phyloP scores from a whole-genome alignment of 2,797 vertebrate genomes.

The Fratercula arctica region DNA sequence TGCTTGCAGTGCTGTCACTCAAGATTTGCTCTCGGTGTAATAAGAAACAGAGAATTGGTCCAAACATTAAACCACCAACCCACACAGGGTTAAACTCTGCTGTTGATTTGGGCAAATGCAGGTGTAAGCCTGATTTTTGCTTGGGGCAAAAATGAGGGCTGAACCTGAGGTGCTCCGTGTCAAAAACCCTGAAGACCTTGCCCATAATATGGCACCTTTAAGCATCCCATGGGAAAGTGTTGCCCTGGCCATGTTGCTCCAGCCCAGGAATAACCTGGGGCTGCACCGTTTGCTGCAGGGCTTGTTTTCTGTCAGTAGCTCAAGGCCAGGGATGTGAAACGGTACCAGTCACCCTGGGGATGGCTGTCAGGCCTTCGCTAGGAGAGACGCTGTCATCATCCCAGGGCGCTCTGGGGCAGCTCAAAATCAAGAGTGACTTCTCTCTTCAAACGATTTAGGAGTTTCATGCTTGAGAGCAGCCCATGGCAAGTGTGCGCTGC shows the following conservation, averaged over 20 bases:
- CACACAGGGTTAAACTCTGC: neutral
- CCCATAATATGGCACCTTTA: neutral
- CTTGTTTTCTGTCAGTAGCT: neutral
- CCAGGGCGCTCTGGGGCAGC: neutral
- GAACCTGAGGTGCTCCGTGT: neutral
- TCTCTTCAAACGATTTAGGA: neutral
- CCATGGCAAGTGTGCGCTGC: rapidly evolving
- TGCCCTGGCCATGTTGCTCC: neutral
- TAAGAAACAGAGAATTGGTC: neutral
- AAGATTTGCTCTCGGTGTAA: neutral
- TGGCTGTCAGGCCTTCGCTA: neutral
- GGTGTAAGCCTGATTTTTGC: neutral
- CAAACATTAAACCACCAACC: neutral
- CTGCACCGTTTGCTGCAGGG: rapidly evolving
- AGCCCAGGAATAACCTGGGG: neutral
- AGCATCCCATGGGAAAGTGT: neutral
- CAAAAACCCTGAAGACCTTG: neutral
- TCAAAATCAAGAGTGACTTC: neutral
- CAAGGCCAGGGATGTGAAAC: neutral
- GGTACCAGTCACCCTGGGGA: rapidly evolving
- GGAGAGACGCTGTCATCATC: neutral
- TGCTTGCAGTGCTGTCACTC: neutral
- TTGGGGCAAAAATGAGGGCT: neutral
- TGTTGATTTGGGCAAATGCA: neutral
- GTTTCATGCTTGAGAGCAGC: neutral